phyloP scores from a whole-genome alignment of 2,888 invertebrate species.

The Aphidius colemani region DNA sequence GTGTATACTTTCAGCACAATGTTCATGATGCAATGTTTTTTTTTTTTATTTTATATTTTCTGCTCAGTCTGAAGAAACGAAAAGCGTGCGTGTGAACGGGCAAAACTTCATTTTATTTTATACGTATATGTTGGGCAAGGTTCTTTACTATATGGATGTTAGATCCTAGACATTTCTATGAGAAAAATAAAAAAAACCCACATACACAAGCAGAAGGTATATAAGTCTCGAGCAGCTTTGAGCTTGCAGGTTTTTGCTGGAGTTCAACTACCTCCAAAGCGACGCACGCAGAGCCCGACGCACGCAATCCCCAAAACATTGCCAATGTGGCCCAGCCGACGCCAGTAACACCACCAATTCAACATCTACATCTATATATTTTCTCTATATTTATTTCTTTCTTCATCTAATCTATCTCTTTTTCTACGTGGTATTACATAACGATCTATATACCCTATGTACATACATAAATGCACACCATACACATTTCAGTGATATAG shows the following conservation, averaged over 20 bases:
- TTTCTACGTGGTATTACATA: no score
- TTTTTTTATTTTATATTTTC: background rate
- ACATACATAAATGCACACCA: no score
- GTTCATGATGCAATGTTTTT: background rate
- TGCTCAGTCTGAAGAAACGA: constrained; percentile 2
- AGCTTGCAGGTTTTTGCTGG: constrained; percentile 54
- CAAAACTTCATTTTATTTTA: constrained; percentile 25
- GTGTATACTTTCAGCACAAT: constrained; percentile 5
- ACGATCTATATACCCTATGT: no score
- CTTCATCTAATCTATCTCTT: background rate
- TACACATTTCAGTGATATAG: no score
- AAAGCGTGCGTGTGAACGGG: constrained; percentile 26
- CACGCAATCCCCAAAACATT: constrained; percentile 48
- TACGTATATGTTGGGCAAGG: no score
- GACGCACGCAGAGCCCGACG: constrained; percentile 40
- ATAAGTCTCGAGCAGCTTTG: constrained; percentile 43
- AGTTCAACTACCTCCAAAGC: constrained; percentile 55
- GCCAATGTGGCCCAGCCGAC: constrained; percentile 47
- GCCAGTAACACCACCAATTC: constrained; percentile 34
- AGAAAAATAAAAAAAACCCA: constrained; percentile 9
- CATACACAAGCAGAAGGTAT: no score
- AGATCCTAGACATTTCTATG: constrained; percentile 48
- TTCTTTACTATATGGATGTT: constrained; percentile 39
- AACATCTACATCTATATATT: no score
- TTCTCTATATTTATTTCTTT: background rate